Evolutionary conservation across 2,888 invertebrate species (phyloP).

Genomic region (Hedychridium roseum): DNA sequence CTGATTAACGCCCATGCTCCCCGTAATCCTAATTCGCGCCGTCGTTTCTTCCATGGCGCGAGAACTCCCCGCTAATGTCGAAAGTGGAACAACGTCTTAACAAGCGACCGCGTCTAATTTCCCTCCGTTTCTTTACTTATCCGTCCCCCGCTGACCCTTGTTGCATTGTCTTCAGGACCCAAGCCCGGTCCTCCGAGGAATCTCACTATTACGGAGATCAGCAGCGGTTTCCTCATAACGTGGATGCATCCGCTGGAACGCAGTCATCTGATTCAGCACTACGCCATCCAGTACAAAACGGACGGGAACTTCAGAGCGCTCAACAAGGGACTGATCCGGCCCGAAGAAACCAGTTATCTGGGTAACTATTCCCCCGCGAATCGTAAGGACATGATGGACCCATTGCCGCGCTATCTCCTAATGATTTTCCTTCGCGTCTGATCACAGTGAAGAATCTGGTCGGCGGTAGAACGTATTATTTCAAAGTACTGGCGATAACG

Average conservation of each 20-base stretch:
- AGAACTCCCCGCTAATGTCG: too few species aligned
- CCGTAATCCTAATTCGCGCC: conserved; percentile 10
- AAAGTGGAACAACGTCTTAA: too few species aligned
- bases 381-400: too few species aligned
- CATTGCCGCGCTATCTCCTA: too few species aligned
- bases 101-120: background rate
- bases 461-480: conserved; percentile 90
- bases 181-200: conserved; percentile 92
- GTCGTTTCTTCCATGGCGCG: conserved; percentile 14
- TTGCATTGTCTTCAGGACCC: conserved; percentile 72
- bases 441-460: conserved; percentile 87
- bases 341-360: conserved; percentile 88
- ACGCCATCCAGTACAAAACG: conserved; percentile 90
- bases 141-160: background rate
- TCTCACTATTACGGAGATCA: conserved; percentile 87
- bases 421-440: background rate
- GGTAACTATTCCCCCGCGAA: conserved; percentile 69
- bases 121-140: background rate
- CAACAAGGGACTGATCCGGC: conserved; percentile 86
- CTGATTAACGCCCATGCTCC: conserved; percentile 26
- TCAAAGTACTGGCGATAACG: conserved; percentile 89
- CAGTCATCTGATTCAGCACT: conserved; percentile 83
- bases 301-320: conserved; percentile 90
- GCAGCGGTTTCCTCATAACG: conserved; percentile 88
- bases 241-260: conserved; percentile 88